Conservation (phyloP, 92 coral and sea anemone genomes). For the Pocillopora grandis region DNA sequence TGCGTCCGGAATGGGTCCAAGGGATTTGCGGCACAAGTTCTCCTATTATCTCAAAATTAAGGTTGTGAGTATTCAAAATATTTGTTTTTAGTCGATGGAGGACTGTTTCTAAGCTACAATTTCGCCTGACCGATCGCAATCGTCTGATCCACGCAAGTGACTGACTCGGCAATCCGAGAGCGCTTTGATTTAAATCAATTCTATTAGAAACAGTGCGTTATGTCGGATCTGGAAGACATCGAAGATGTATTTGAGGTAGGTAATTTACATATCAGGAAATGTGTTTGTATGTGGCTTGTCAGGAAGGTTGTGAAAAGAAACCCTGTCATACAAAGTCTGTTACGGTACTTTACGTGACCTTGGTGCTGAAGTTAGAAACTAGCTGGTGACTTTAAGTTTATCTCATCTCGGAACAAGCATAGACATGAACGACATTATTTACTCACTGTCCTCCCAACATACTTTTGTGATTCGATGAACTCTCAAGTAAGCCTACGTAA, state of each 20-base stretch:
- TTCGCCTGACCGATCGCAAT: neutral
- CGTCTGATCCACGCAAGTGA: neutral
- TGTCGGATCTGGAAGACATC: conserved; percentile 68
- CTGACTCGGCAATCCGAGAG: neutral
- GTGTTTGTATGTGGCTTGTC: neutral
- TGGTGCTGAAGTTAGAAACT: too few relatives aligned
- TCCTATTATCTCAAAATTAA: neutral
- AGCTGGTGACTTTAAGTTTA: too few relatives aligned
- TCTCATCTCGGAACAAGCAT: too few relatives aligned
- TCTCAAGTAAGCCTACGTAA: too few relatives aligned
- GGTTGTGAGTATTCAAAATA: conserved; percentile 11
- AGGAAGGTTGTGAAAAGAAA: neutral
- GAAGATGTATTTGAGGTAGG: conserved; percentile 82
- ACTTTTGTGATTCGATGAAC: too few relatives aligned
- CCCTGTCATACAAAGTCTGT: too few relatives aligned
- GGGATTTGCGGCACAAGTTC: too few relatives aligned
- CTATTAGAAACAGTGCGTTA: neutral
- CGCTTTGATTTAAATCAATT: neutral
- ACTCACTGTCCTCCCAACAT: too few relatives aligned
- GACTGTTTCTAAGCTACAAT: neutral
- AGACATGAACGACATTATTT: too few relatives aligned
- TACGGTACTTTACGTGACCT: too few relatives aligned
- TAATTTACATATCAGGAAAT: neutral
- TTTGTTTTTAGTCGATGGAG: neutral
- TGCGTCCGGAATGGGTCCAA: too few relatives aligned